Evolutionary conservation across 2,888 invertebrate species (phyloP).

Genomic region (Celastrina argiolus): DNA sequence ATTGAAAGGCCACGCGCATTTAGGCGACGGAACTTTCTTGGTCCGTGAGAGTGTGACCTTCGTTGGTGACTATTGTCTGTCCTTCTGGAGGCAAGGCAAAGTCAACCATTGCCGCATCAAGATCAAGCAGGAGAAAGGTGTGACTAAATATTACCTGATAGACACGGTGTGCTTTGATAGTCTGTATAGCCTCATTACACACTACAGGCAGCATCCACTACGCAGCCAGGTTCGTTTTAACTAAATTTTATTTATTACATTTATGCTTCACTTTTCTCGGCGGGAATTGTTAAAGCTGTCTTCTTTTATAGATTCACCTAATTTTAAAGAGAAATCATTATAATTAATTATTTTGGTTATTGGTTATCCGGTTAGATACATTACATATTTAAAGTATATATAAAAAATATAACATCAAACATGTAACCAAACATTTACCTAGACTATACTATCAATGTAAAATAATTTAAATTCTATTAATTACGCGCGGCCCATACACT

Average conservation of each 20-base stretch:
- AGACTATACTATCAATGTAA: too few relatives aligned
- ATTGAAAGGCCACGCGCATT: slow-evolving; percentile 84
- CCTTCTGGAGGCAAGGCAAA: slow-evolving; percentile 93
- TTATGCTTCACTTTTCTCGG: background rate
- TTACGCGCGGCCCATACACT: too few relatives aligned
- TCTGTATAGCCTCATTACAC: slow-evolving; percentile 92
- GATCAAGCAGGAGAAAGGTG: slow-evolving; percentile 91
- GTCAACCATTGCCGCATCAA: slow-evolving; percentile 96
- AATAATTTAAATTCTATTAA: too few relatives aligned
- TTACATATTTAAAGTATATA: too few relatives aligned
- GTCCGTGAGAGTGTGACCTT: slow-evolving; percentile 97
- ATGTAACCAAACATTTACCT: too few relatives aligned
- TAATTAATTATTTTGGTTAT: too few relatives aligned
- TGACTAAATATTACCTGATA: slow-evolving; percentile 93
- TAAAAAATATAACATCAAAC: too few relatives aligned
- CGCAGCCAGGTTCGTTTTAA: slow-evolving; percentile 82
- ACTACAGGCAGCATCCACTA: slow-evolving; percentile 91
- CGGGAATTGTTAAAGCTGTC: too few relatives aligned
- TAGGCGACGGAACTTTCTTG: slow-evolving; percentile 94
- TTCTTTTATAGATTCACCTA: too few relatives aligned
- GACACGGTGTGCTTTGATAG: slow-evolving; percentile 94
- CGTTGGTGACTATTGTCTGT: slow-evolving; percentile 96
- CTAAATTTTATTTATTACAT: slow-evolving; percentile 9
- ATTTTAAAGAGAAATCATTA: too few relatives aligned
- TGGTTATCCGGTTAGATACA: too few relatives aligned